phyloP scores from a whole-genome alignment of 2,113 vertebrate genomes.

The Dermatemys mawii region DNA sequence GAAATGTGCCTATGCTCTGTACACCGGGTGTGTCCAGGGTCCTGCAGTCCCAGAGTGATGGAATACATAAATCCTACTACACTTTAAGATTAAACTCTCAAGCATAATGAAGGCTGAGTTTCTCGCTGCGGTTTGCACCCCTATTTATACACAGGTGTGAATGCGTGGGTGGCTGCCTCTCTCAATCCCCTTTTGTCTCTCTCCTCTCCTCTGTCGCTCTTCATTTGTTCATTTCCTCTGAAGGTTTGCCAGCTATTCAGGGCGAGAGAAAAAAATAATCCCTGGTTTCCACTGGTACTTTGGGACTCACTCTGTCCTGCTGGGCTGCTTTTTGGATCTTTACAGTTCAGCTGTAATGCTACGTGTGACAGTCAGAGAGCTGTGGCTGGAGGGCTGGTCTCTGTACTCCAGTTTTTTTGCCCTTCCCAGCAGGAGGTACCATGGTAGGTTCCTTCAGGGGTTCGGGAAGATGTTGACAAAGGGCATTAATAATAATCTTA shows the following conservation, averaged over 20 bases:
- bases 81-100: not conserved
- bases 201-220: not conserved
- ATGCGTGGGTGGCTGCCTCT: not conserved
- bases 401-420: fast-evolving
- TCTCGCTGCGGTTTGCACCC: not conserved
- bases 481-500: not conserved
- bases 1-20: not conserved
- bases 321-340: not conserved
- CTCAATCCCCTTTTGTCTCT: not conserved
- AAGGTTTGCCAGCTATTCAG: not conserved
- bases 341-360: not conserved
- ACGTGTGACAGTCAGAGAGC: not conserved
- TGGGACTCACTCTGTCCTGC: not conserved
- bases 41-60: not conserved
- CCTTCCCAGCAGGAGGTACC: fast-evolving
- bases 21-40: not conserved
- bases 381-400: fast-evolving
- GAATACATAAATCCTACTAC: not conserved
- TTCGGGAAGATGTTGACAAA: fast-evolving
- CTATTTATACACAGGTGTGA: not conserved
- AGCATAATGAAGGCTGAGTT: not conserved
- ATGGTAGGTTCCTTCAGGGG: fast-evolving
- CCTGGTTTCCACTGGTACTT: not conserved
- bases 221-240: constrained; percentile 35
- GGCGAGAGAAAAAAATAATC: not conserved